phyloP scores from a whole-genome alignment of 1,140 invertebrate species.

The Paralvinella palmiformis region DNA sequence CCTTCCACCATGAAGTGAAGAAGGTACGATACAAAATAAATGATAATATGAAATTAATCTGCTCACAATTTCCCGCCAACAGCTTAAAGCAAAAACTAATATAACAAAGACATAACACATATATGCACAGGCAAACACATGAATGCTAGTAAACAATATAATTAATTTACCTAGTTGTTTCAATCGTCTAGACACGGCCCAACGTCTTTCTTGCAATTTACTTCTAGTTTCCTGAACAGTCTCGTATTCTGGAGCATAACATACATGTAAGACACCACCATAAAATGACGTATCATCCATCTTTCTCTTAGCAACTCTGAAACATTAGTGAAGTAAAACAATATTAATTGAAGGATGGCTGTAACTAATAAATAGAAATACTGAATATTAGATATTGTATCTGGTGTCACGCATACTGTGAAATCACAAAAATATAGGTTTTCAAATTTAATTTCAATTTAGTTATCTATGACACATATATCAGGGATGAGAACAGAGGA shows the following conservation, averaged over 20 bases:
- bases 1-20: no score
- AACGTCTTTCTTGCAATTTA: conserved; percentile 67
- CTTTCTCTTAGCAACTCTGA: conserved; percentile 71
- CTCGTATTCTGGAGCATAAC: conserved; percentile 85
- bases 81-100: no score
- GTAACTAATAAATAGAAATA: neutral
- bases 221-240: conserved; percentile 63
- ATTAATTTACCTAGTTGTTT: conserved; percentile 32
- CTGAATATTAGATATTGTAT: neutral
- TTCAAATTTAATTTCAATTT: neutral
- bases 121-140: no score
- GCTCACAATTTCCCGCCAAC: no score
- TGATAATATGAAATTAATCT: no score
- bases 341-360: neutral
- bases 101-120: no score
- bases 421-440: neutral
- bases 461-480: no score
- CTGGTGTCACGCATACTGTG: neutral
- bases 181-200: conserved; percentile 35
- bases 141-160: no score
- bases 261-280: conserved; percentile 77
- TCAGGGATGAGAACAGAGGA: no score
- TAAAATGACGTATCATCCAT: conserved; percentile 80
- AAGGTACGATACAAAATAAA: no score
- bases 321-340: no score